A percentile compares a stretch with the other conserved stretches of the same genome.
Evolutionary conservation across 2,888 invertebrate genomes (phyloP).

Genomic region (Petrolisthes manimaculis): DNA sequence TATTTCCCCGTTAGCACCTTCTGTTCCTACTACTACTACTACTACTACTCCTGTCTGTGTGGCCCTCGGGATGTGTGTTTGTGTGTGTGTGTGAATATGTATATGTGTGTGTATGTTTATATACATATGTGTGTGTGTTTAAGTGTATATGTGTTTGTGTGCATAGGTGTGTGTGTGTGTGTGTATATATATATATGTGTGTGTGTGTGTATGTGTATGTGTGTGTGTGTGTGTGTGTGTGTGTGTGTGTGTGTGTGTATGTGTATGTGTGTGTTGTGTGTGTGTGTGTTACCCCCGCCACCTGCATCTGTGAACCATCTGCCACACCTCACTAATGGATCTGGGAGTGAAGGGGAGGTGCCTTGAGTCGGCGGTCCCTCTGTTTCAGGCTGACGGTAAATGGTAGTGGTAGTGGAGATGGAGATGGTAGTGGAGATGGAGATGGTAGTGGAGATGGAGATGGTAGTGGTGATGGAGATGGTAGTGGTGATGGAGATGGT

Average conservation of each 20-base stretch:
- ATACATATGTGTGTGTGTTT: background rate
- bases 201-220: background rate
- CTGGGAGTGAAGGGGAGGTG: background rate
- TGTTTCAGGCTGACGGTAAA: background rate
- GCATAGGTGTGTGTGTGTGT: conserved; percentile 2
- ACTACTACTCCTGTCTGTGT: background rate
- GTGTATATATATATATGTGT: background rate
- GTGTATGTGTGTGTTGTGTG: background rate
- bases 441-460: background rate
- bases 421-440: background rate
- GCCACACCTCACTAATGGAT: background rate
- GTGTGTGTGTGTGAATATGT: background rate
- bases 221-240: background rate
- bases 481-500: background rate
- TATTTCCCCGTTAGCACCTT: background rate
- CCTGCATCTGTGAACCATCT: background rate
- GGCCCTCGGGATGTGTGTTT: background rate
- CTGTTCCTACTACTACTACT: background rate
- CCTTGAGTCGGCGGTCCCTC: background rate
- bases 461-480: background rate
- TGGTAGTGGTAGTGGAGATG: background rate
- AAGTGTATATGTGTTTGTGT: background rate
- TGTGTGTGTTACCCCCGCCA: background rate
- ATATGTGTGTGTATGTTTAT: background rate
- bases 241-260: background rate